Base-by-base conservation (phyloP, 2,113 vertebrate genomes). In the Paedocypris sp. region DNA sequence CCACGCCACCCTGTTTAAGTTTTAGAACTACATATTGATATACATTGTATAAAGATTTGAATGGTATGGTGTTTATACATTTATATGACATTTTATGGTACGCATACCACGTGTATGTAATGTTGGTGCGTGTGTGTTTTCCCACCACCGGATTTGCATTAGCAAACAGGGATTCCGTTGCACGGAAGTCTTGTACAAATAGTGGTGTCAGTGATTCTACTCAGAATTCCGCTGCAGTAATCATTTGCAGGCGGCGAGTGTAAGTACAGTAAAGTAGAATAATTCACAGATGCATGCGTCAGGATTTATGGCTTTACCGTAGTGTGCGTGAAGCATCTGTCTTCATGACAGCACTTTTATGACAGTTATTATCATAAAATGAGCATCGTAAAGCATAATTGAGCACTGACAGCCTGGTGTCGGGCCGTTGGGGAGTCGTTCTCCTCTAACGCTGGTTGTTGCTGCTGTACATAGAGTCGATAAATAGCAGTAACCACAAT, bases 291-390 rank as follows among this genome's bases (percentile, higher is more conserved):
- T 11, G 35, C 32, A 52, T 46, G 18, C 23, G 6, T 56, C 59
- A 60, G 66, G 68, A 65, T 70, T 66, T 66, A 57, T 65, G 62
- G 36, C 46, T 65, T 70, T 54, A 56, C 54, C 29, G 6, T 28
- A 26, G 61, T 60, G 62, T 61, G 60, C 52, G 46, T 57, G 58
- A 63, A 60, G 56, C 42, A 39, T 70, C 66, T 62, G 58, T 70
- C 63, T 66, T 62, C 39, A 62, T 57, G 63, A 62, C 68, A 62
- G 58, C 16, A 39, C 60, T 62, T 66, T 70, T 62, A 70, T 66
- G 62, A 62, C 52, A 50, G 25, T 31, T 53, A 70, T 66, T 70
- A 70, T 66, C 46, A 51, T 52, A 42, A 66, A 70, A 52, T 43
- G 58, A 39, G 57, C 42, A 33, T 62, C 54, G 39, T 60, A 57